Evolutionary conservation across 2,888 invertebrate species (phyloP), one percentile per base, ranked within the genome.

Genomic region (Rhamphomyia laevipes): DNA sequence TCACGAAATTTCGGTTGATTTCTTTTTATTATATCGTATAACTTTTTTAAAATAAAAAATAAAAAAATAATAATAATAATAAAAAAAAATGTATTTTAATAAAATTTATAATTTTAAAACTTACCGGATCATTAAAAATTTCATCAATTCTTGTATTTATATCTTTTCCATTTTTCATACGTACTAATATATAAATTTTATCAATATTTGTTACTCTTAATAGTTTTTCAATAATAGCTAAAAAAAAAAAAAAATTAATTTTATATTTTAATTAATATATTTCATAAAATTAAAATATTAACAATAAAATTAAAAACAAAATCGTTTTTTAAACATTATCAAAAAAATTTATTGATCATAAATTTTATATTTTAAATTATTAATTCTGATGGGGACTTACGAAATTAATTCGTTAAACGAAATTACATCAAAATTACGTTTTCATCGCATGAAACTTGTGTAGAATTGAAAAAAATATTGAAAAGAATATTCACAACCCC

Each of bases 61-160:
- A 5, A 54, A 35, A 18, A 13, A 13, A 15, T 35, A 31, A n/a
- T 9, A 50, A 23, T 47, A 48, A 18, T 30, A 30, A 21, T 21
- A 4, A 21, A 49, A 48, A 47, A 45, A 37, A 38, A 44, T 49
- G 41, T 44, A 15, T 12, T 35, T 42, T 45, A 27, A 2, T 3
- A 17, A 18, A 46, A 33, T 13, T 40, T 47, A 42, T 30, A 21
- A 41, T 30, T 13, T 46, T 47, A 15, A 23, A 42, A 58, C 61
- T 75, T 63, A 82, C 79, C 21, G 77, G 73, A 57, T 84, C 82
- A 13, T 81, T 78, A 55, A 84, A 81, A 15, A 85, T 73, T 55
- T 80, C 77, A 12, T 81, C 81, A 45, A 84, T 66, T 49, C 86
- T 74, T 1, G 80, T 75, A 55, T 78, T 75, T 40, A 80, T 73